A percentile compares a stretch with the other conserved stretches of the same genome.
Conservation (phyloP, 2,113 vertebrate species). For the Elaphurus davidianus region DNA sequence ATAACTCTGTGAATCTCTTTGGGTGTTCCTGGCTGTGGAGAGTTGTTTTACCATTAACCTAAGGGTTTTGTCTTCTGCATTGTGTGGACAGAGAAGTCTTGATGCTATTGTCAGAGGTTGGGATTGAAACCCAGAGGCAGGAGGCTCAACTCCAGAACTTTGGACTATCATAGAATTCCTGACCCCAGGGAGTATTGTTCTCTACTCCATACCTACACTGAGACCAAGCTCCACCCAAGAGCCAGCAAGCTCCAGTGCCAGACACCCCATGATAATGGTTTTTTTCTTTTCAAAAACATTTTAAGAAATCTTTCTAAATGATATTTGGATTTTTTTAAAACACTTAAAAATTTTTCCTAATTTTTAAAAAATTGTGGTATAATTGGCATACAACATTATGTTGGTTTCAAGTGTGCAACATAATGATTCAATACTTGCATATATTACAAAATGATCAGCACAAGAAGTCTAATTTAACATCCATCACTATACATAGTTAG, state of each 20-base stretch:
- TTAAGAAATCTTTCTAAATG: background rate
- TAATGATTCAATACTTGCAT: background rate
- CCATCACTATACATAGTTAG: background rate
- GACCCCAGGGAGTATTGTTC: background rate
- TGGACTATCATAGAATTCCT: background rate
- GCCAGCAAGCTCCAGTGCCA: background rate
- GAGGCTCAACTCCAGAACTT: background rate
- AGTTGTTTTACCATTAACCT: background rate
- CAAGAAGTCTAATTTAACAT: background rate
- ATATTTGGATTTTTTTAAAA: constrained; percentile 13
- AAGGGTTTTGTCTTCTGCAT: background rate
- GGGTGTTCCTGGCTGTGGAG: background rate
- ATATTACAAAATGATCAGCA: background rate
- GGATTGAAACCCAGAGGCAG: background rate
- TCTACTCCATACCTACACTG: background rate
- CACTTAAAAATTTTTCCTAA: background rate
- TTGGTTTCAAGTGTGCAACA: background rate
- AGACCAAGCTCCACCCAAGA: background rate
- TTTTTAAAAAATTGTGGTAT: background rate
- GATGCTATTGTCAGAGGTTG: background rate
- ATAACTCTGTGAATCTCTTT: background rate
- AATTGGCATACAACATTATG: background rate
- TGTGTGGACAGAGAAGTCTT: background rate
- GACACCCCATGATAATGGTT: background rate
- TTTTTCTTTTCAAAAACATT: constrained; percentile 44